Base-by-base conservation (phyloP, 2,113 vertebrate genomes). In the Syngnathus typhle region DNA sequence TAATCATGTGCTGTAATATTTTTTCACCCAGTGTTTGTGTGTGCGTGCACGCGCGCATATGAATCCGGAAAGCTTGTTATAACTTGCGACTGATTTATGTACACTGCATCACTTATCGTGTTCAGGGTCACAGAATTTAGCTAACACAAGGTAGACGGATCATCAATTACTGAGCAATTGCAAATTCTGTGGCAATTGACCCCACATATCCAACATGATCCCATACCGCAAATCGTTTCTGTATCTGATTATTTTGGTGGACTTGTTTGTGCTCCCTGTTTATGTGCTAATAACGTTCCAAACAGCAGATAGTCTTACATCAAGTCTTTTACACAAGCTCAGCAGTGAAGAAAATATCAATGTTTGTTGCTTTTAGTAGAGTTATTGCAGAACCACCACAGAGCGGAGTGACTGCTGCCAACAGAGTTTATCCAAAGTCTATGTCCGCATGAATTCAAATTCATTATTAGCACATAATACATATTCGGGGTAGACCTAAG, bases 351-450 rank as follows among this genome's bases (percentile, higher is more conserved):
- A 65, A 60, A 67, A 60, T 49, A 49, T 71, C 6, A 27, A 51
- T n/a, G 69, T 77, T 59, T 13, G 39, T 4, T 55, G n/a, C 8
- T 5, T 55, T 27, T 23, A 27, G 52, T 27, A 27, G n/a, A 62
- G 63, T 78, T 76, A 75, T 70, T 73, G 76, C 64, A 72, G 58
- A 74, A 39, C 63, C 41, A 38, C 63, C 46, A 18, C 60, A 67
- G 67, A 58, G 54, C 62, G 5, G 1, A 5, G 27, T 51, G 16
- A 51, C 73, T 75, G 72, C 52, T 55, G 65, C 68, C 69, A 68
- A 52, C n/a, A 67, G 58, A 38, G 36, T 60, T 60, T 38, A 2
- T 38, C 7, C 36, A 60, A 60, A 38, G 21, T 37, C 16, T 38
- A 7, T 39, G 36, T 60, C 58, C 37, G 16, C 36, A 60, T 39